A percentile compares a stretch with the other conserved stretches of the same genome.
These are phyloP conservation scores for Octonoba sinensis DNA, from an alignment of 2,888 invertebrate species.

Conservation along the genomic window DNA sequence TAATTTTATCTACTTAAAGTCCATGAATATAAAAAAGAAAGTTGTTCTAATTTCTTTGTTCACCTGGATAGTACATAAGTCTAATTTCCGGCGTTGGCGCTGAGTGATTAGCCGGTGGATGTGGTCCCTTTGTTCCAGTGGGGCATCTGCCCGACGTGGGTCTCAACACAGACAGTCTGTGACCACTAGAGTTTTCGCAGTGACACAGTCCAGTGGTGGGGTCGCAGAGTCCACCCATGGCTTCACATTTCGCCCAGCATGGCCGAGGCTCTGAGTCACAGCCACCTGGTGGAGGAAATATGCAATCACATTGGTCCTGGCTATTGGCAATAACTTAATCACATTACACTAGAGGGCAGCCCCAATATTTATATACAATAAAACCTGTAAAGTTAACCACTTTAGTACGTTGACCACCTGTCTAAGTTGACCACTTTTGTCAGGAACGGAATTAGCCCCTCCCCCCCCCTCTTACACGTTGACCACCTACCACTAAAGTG, in stretches of 20 bases:
- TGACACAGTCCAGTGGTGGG: constrained; percentile 19
- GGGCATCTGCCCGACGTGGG: constrained; percentile 8
- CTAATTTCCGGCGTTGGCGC: constrained; percentile 30
- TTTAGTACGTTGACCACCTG: too few species aligned
- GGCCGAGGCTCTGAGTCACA: constrained; percentile 36
- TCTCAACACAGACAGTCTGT: not conserved
- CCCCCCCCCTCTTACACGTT: too few species aligned
- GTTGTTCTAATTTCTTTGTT: not conserved
- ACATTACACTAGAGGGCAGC: too few species aligned
- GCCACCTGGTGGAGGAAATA: constrained; percentile 26
- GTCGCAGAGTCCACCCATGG: constrained; percentile 35
- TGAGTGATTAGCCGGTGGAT: constrained; percentile 46
- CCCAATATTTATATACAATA: too few species aligned
- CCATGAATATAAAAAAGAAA: too few species aligned
- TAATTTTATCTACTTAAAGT: too few species aligned
- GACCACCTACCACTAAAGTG: too few species aligned
- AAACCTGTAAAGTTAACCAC: too few species aligned
- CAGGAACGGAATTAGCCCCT: too few species aligned
- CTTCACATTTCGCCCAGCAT: constrained; percentile 30
- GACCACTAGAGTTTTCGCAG: constrained; percentile 4
- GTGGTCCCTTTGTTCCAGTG: constrained; percentile 19
- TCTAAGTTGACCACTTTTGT: too few species aligned
- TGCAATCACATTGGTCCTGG: too few species aligned
- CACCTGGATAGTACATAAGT: constrained; percentile 60
- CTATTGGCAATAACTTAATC: too few species aligned